Conservation (phyloP, 1,140 invertebrate genomes). For the Zaprionus lachaisei region DNA sequence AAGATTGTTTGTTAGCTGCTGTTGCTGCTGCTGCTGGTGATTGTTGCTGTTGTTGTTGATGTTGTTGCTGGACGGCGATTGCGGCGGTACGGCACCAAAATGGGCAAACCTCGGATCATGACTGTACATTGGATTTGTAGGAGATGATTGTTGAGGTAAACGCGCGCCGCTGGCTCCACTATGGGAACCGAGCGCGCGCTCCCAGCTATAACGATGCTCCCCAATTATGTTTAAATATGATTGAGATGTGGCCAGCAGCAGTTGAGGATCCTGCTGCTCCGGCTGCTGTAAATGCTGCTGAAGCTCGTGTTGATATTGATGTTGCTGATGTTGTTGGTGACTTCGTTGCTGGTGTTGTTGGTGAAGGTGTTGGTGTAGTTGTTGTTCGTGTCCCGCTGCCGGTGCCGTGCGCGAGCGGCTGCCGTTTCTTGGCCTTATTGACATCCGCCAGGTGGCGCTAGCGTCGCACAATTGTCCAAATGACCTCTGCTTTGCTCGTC, state of each 20-base stretch:
- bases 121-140: slow-evolving; percentile 38
- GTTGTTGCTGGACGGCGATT: slow-evolving; percentile 26
- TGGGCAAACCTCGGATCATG: slow-evolving; percentile 31
- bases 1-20: slow-evolving; percentile 52
- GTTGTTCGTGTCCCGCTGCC: slow-evolving; percentile 51
- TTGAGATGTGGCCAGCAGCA: slow-evolving; percentile 29
- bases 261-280: slow-evolving; percentile 18
- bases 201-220: slow-evolving; percentile 44
- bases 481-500: slow-evolving; percentile 32
- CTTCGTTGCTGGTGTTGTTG: slow-evolving; percentile 39
- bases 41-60: slow-evolving; percentile 6
- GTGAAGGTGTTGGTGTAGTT: slow-evolving; percentile 23
- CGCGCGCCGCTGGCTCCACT: slow-evolving; percentile 42
- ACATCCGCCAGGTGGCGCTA: slow-evolving; percentile 52
- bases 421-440: slow-evolving; percentile 56
- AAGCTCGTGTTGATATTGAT: slow-evolving; percentile 29
- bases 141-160: slow-evolving; percentile 13
- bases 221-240: slow-evolving; percentile 38
- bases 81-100: slow-evolving; percentile 32
- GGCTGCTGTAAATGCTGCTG: slow-evolving; percentile 28
- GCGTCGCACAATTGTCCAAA: slow-evolving; percentile 41
- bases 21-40: slow-evolving; percentile 4
- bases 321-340: slow-evolving; percentile 12
- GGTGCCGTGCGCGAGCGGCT: slow-evolving; percentile 54
- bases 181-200: slow-evolving; percentile 42